Base-by-base conservation (phyloP, 2,888 invertebrate species). In the Chloroclysta siterata region DNA sequence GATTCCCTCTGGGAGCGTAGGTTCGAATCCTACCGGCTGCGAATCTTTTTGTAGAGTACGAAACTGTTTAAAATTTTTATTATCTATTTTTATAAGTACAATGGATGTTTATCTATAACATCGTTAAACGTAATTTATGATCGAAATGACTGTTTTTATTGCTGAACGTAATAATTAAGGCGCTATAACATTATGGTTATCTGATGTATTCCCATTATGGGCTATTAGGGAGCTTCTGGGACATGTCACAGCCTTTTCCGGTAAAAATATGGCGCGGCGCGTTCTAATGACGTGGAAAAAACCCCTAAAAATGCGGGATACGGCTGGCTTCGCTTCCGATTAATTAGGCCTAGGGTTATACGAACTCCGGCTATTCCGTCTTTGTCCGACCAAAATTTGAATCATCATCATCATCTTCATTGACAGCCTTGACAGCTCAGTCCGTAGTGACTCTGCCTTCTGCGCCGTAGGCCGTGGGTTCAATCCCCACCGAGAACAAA, bases 1-100 rank as follows among this genome's bases (percentile, higher is more conserved):
- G 95, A 95, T 96, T 96, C 96, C 96, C 96, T 96, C 95, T 96
- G 96, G 96, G 96, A 96, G 96, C 96, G 96, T 96, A 96, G 96
- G 96, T 96, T 96, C 96, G 96, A 96, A 95, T 96, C 96, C 96
- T 96, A 95, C 96, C 95, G 95, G 95, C 96, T 96, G 96, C 96
- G 96, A 78, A 78, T 0, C 48, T 72, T 76, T 0, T 59, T 65
- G 71, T n/a, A 17, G 10, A 15, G 10, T 52, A n/a, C 3, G 2
- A 22, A 42, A 51, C 17, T 22, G 46, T 11, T 46, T 7, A 6
- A 22, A 11, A 14, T 14, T 50, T n/a, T 11, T 39, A 1, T 48
- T 41, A 50, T 55, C 54, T 41, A n/a, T 47, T 41, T 75, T 76
- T 68, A 41, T 33, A 52, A 63, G 42, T 51, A 63, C 65, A 53